phyloP scores from a whole-genome alignment of 2,797 vertebrate genomes.

The Setipinna tenuifilis region DNA sequence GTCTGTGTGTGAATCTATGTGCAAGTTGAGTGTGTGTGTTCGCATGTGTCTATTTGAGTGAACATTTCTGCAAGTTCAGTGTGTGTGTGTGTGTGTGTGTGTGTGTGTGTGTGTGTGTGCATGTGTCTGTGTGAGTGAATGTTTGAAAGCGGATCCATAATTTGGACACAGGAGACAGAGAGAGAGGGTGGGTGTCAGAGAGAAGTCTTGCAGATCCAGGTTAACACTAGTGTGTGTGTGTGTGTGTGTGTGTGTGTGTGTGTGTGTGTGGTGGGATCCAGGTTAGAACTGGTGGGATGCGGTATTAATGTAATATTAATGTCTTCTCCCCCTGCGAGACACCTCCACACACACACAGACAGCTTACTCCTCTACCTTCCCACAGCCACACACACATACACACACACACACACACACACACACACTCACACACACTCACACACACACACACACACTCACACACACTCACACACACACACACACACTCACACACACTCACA shows the following conservation, averaged over 20 bases:
- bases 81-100: neutral
- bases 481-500: neutral
- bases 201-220: neutral
- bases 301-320: conserved; percentile 10
- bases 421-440: neutral
- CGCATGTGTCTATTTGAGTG: too few species aligned
- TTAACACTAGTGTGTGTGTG: too few species aligned
- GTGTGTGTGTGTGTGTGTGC: conserved; percentile 1
- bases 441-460: neutral
- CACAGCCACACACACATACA: conserved; percentile 41
- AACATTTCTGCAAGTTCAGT: too few species aligned
- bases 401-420: conserved; percentile 6
- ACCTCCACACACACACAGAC: too few species aligned
- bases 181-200: neutral
- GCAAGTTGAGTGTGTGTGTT: too few species aligned
- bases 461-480: neutral
- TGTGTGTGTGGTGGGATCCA: neutral
- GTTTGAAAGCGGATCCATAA: neutral
- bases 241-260: too few species aligned
- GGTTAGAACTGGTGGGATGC: neutral
- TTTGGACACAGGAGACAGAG: neutral
- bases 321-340: neutral
- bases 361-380: too few species aligned
- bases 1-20: too few species aligned
- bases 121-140: too few species aligned